Conservation (phyloP, 2,888 invertebrate genomes). For the Pristionchus maxplancki region DNA sequence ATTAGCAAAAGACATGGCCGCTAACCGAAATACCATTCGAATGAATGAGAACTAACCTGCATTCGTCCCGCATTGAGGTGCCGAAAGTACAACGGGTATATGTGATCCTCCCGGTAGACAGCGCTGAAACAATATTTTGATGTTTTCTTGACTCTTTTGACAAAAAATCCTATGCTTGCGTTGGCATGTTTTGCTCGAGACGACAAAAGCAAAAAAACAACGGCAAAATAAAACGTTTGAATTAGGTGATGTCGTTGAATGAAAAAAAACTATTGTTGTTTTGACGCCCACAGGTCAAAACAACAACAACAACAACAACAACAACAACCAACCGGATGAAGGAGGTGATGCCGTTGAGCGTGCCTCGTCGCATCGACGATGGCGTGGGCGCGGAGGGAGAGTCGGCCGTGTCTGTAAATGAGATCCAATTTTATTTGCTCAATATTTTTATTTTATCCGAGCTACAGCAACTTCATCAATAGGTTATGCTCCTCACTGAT, state of each 20-base stretch:
- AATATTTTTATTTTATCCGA: background rate
- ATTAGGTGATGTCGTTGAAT: too few relatives aligned
- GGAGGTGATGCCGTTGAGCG: background rate
- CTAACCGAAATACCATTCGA: too few relatives aligned
- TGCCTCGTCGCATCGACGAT: background rate
- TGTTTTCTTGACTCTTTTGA: background rate
- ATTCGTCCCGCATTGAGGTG: slow-evolving; percentile 67
- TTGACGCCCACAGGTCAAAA: too few relatives aligned
- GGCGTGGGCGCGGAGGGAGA: background rate
- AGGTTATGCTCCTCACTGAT: too few relatives aligned
- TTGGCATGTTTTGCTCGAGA: too few relatives aligned
- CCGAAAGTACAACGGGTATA: slow-evolving; percentile 67
- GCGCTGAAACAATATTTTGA: slow-evolving; percentile 38
- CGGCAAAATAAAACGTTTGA: too few relatives aligned
- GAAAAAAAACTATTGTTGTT: too few relatives aligned
- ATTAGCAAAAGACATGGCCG: too few relatives aligned
- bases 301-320: too few relatives aligned
- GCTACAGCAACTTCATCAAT: background rate
- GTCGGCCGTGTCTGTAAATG: background rate
- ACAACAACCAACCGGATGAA: background rate
- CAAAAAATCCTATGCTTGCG: too few relatives aligned
- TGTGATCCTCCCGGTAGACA: slow-evolving; percentile 57
- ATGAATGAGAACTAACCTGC: slow-evolving; percentile 64
- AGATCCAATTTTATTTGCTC: background rate
- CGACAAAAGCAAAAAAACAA: too few relatives aligned